Evolutionary conservation across 2,113 vertebrate genomes (phyloP), one percentile per base, ranked within the genome.

Genomic region (Ondatra zibethicus): DNA sequence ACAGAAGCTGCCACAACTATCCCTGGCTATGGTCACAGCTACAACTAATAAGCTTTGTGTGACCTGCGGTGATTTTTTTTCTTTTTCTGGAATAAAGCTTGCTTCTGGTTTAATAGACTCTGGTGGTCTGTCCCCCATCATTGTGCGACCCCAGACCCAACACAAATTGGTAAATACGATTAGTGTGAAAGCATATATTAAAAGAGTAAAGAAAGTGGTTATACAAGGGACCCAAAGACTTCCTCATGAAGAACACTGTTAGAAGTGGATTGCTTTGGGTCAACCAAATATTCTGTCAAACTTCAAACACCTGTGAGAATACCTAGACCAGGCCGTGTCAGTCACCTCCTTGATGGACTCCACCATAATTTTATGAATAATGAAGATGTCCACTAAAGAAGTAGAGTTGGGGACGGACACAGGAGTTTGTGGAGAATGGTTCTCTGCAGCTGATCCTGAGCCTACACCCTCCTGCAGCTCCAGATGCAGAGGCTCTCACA

Each of bases 231-330:
- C n/a, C 66, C 76, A 94, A 88, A 14, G 50, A 66, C 63, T 52
- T 45, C 45, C 68, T 85, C 50, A 91, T 36, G 63, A 75, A 94
- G 47, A 65, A 29, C 10, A 36, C 47, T 72, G 7, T 50, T 75
- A 75, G 61, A 88, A 92, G 87, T 39, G 47, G 23, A 96, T 16
- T 91, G 42, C 13, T 92, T 87, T 63, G 50, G 84, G 91, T 81
- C 31, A n/a, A 45, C n/a, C 55, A 81, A 58, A 52, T 87, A 23
- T 39, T 86, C 33, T 65, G 88, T 77, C 33, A 68, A 88, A 70
- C 14, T 29, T 14, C 17, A 85, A 45, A 45, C 23, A 63, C 27
- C 70, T 75, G 23, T 10, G 55, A 16, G 19, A 16, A 12, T 8
- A 39, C 61, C 50, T 58, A 80, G 31, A 23, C 0, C 31, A 45